Conservation (phyloP, 2,888 invertebrate genomes). For the Omphaloscelis lunosa region DNA sequence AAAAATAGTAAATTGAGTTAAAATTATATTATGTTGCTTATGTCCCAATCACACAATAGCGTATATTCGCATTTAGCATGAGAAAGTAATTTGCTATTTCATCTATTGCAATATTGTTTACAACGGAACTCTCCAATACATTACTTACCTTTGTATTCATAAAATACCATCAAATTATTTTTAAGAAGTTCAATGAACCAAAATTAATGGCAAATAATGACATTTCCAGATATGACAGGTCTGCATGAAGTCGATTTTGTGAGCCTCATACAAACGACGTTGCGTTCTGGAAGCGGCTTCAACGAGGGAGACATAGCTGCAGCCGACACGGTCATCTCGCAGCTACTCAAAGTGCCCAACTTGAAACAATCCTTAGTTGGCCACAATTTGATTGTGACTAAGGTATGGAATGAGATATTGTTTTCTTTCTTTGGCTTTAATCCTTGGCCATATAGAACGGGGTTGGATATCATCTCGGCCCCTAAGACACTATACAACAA, state of each 20-base stretch:
- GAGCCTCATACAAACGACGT: slow-evolving; percentile 69
- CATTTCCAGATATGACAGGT: slow-evolving; percentile 53
- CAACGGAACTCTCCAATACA: not conserved
- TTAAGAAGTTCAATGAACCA: not conserved
- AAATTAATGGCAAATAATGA: not conserved
- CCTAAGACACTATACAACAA: not conserved
- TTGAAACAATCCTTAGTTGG: slow-evolving; percentile 73
- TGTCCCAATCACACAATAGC: not conserved
- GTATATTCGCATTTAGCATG: not conserved
- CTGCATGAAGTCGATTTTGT: slow-evolving; percentile 73
- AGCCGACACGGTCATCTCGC: slow-evolving; percentile 73
- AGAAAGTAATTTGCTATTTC: not conserved
- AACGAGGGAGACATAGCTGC: slow-evolving; percentile 71
- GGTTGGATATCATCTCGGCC: not conserved
- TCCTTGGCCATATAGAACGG: not conserved
- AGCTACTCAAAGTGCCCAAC: slow-evolving; percentile 76
- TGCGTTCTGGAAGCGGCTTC: slow-evolving; percentile 62
- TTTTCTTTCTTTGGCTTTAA: not conserved
- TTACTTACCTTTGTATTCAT: not conserved
- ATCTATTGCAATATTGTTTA: not conserved
- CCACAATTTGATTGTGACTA: slow-evolving; percentile 78
- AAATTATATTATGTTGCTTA: no score
- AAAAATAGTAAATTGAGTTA: no score
- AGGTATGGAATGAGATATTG: slow-evolving; percentile 67
- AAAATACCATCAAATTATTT: not conserved